These are phyloP conservation scores for Serripes groenlandicus DNA, from an alignment of 2,888 invertebrate species.

Conservation along the genomic window DNA sequence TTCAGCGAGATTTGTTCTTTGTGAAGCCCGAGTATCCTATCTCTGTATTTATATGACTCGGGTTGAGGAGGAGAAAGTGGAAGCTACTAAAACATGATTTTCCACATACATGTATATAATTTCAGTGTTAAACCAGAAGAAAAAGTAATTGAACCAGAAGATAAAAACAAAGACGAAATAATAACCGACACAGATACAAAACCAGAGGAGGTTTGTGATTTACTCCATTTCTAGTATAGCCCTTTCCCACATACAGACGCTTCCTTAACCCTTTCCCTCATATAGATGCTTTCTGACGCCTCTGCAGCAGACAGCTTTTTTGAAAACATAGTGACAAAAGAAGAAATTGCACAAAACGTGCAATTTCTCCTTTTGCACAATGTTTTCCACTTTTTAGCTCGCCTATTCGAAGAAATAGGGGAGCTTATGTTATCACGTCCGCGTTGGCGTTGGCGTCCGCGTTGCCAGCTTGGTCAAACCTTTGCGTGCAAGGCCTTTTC, in stretches of 20 bases:
- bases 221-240: neutral
- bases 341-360: neutral
- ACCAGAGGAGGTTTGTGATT: slow-evolving; percentile 7
- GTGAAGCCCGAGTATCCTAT: too few relatives aligned
- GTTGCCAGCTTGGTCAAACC: too few relatives aligned
- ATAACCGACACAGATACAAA: slow-evolving; percentile 31
- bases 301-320: neutral
- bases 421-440: too few relatives aligned
- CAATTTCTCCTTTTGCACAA: neutral
- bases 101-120: neutral
- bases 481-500: too few relatives aligned
- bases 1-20: too few relatives aligned
- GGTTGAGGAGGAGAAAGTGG: too few relatives aligned
- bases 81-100: too few relatives aligned
- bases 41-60: too few relatives aligned
- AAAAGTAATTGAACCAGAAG: slow-evolving; percentile 55
- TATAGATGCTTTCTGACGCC: neutral
- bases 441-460: too few relatives aligned
- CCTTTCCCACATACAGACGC: neutral
- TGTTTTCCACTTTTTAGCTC: neutral
- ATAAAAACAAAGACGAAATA: slow-evolving; percentile 48
- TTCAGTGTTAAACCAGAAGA: slow-evolving; percentile 21
- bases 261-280: neutral
- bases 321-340: slow-evolving; percentile 3
- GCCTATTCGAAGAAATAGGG: too few relatives aligned